A percentile compares a stretch with the other conserved stretches of the same genome.
phyloP scores from a whole-genome alignment of 1,140 invertebrate species.

The Laupala kohalensis region DNA sequence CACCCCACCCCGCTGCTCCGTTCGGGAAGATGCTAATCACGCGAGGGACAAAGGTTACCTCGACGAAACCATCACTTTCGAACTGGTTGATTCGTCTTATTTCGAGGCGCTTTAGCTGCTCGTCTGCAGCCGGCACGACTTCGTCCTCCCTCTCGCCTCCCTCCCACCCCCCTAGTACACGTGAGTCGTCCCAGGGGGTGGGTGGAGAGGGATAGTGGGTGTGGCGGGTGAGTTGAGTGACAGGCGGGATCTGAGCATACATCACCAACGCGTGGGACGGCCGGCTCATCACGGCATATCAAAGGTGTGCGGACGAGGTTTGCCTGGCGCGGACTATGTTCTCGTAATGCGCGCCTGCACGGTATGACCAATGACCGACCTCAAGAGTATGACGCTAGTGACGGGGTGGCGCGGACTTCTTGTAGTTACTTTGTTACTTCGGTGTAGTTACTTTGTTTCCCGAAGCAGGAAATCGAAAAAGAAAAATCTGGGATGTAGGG shows the following conservation, averaged over 20 bases:
- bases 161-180: no score
- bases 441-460: no score
- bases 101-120: neutral
- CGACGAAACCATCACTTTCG: neutral
- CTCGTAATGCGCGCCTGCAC: neutral
- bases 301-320: neutral
- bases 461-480: no score
- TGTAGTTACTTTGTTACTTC: no score
- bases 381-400: no score
- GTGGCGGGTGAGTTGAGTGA: slow-evolving; percentile 16
- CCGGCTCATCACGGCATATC: slow-evolving; percentile 6
- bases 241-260: slow-evolving; percentile 6
- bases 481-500: no score
- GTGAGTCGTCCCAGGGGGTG: no score
- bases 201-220: slow-evolving; percentile 17
- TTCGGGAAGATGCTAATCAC: neutral
- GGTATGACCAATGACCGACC: no score
- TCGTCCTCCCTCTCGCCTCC: slow-evolving; percentile 14
- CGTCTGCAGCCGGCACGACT: slow-evolving; percentile 16
- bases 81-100: neutral
- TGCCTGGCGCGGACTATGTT: neutral
- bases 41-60: neutral
- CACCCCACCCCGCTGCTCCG: neutral
- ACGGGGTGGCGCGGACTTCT: no score
- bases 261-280: slow-evolving; percentile 12